phyloP scores from a whole-genome alignment of 2,797 vertebrate genomes.

The Rhinogobio ventralis region DNA sequence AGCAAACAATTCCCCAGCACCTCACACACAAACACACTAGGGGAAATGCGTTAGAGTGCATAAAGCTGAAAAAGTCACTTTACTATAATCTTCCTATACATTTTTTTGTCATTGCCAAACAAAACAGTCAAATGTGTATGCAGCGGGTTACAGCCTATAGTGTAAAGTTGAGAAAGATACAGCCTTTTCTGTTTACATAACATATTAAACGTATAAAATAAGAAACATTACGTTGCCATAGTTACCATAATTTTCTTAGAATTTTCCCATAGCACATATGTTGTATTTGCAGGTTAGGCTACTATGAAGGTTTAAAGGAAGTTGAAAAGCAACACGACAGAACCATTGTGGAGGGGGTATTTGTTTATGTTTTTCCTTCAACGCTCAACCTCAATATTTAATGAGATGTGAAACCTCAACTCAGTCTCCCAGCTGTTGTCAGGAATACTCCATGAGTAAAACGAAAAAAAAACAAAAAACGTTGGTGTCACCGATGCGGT shows the following conservation, averaged over 20 bases:
- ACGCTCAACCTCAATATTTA: conserved; percentile 79
- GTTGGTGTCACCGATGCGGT: neutral
- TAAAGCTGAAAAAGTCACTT: neutral
- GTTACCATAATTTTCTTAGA: neutral
- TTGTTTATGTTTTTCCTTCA: conserved; percentile 75
- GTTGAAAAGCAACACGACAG: conserved; percentile 21
- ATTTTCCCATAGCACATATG: neutral
- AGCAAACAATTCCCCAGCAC: neutral
- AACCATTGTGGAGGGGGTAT: neutral
- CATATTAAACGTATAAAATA: neutral
- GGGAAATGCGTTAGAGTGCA: neutral
- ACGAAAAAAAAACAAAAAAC: conserved; percentile 30
- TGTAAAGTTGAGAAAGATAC: neutral
- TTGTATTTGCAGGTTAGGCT: neutral
- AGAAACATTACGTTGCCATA: neutral
- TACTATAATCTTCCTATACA: neutral
- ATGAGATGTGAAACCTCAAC: conserved; percentile 73
- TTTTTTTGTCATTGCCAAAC: neutral
- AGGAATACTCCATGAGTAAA: conserved; percentile 47
- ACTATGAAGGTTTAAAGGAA: neutral
- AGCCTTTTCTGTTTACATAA: neutral
- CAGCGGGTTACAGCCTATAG: neutral
- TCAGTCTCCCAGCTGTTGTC: conserved; percentile 77
- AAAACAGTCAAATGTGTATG: neutral
- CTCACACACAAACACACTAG: neutral